These are phyloP conservation scores for Nebria ingens DNA, from an alignment of 1,140 invertebrate genomes.

Conservation along the genomic window DNA sequence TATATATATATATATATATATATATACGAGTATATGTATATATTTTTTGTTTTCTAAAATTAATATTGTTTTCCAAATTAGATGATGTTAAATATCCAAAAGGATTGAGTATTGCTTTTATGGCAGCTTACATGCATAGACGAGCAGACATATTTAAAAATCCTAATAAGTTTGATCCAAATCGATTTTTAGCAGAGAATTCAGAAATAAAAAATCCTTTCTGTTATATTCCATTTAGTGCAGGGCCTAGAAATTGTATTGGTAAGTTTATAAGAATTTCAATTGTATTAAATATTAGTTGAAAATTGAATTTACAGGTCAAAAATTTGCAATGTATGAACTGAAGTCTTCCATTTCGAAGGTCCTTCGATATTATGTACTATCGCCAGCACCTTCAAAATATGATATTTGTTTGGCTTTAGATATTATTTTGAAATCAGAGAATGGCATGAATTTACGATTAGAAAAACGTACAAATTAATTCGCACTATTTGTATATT, in stretches of 20 bases:
- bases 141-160: conserved; percentile 53
- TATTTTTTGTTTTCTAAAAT: conserved; percentile 15
- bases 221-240: conserved; percentile 56
- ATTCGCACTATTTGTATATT: too few species aligned
- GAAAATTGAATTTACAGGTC: too few species aligned
- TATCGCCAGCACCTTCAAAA: conserved; percentile 30
- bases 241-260: conserved; percentile 59
- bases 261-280: conserved; percentile 37
- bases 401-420: conserved; percentile 24
- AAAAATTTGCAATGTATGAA: conserved; percentile 69
- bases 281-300: too few species aligned
- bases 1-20: too few species aligned
- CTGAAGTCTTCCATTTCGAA: conserved; percentile 57
- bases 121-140: conserved; percentile 51
- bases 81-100: conserved; percentile 39
- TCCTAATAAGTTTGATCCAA: conserved; percentile 65
- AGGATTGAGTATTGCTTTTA: conserved; percentile 38
- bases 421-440: conserved; percentile 34
- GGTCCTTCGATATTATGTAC: conserved; percentile 52
- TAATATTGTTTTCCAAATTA: too few species aligned
- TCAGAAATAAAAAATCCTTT: conserved; percentile 38
- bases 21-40: too few species aligned
- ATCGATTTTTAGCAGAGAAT: conserved; percentile 58
- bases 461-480: conserved; percentile 24
- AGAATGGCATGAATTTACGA: conserved; percentile 32